Evolutionary conservation across 1,140 invertebrate species (phyloP).

Genomic region (Hyposmocoma kahamanoa): DNA sequence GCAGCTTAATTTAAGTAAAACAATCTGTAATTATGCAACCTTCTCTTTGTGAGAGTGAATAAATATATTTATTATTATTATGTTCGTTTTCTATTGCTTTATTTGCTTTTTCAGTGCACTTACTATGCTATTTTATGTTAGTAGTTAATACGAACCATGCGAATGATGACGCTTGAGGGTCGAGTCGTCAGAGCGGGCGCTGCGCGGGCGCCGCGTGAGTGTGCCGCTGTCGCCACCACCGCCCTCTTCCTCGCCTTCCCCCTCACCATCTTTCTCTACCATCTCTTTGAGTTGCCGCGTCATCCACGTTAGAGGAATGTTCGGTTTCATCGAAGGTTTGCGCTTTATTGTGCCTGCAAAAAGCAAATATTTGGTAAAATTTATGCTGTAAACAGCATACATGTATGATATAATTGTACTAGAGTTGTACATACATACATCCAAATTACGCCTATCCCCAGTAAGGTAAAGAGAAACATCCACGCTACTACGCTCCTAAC

Average conservation of each 20-base stretch:
- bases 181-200: conserved; percentile 40
- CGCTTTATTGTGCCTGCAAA: conserved; percentile 85
- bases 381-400: no score
- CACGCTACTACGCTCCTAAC: no score
- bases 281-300: conserved; percentile 91
- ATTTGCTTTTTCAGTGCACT: no score
- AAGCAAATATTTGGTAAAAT: no score
- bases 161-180: conserved; percentile 48
- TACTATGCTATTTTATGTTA: no score
- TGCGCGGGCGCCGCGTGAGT: conserved; percentile 32
- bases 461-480: no score
- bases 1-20: no score
- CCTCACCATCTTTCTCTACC: conserved; percentile 74
- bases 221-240: conserved; percentile 79
- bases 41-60: no score
- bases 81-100: neutral
- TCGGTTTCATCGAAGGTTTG: conserved; percentile 91
- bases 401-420: no score
- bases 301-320: conserved; percentile 92
- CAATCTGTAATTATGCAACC: no score
- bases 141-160: conserved; percentile 24
- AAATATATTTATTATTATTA: neutral
- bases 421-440: no score
- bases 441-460: no score
- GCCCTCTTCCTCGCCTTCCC: conserved; percentile 59